These are phyloP conservation scores for Arizona elegans DNA, from an alignment of 2,113 vertebrate species.

Conservation along the genomic window DNA sequence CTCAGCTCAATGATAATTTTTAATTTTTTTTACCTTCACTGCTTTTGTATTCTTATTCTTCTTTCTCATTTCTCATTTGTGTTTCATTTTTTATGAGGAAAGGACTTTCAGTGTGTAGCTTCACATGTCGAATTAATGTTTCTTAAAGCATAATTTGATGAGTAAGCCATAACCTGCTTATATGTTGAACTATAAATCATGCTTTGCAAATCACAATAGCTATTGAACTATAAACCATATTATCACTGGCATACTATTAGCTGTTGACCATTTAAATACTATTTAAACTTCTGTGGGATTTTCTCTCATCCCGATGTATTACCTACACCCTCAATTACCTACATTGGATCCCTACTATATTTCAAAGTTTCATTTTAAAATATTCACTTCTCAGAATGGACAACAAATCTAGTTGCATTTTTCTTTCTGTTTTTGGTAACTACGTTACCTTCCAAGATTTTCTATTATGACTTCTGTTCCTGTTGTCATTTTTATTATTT, in stretches of 20 bases:
- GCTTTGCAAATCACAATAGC: background rate
- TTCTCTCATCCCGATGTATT: background rate
- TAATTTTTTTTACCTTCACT: background rate
- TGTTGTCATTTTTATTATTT: background rate
- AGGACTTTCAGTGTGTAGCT: background rate
- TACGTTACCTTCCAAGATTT: background rate
- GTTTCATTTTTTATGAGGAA: background rate
- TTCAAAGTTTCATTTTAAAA: background rate
- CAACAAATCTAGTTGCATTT: background rate
- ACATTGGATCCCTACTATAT: background rate
- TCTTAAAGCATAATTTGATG: background rate
- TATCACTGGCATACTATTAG: background rate
- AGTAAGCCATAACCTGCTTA: background rate
- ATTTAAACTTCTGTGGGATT: background rate
- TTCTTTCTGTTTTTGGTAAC: background rate
- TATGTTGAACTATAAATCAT: background rate
- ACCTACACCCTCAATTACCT: background rate
- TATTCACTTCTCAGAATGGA: background rate
- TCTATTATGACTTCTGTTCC: background rate
- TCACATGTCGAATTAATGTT: background rate
- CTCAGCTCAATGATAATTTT: background rate
- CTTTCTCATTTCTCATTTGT: background rate
- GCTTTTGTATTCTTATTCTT: background rate
- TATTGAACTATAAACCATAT: background rate
- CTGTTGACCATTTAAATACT: background rate